Evolutionary conservation across 1,140 invertebrate species (phyloP).

Genomic region (Oedothorax gibbosus): DNA sequence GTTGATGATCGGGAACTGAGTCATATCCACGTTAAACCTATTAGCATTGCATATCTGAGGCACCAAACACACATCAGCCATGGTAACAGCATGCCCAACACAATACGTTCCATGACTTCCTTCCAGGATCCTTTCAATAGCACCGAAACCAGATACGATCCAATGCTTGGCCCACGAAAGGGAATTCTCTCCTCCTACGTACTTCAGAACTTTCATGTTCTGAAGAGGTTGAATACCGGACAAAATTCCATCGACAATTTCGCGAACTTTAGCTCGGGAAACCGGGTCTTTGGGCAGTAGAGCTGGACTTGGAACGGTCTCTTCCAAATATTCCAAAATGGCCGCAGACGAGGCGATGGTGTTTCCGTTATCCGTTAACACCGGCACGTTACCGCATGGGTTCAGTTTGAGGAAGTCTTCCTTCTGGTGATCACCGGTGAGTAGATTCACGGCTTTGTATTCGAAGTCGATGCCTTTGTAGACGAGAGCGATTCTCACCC

Average conservation of each 20-base stretch:
- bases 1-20: conserved; percentile 87
- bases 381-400: conserved; percentile 94
- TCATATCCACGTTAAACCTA: conserved; percentile 90
- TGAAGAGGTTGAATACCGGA: conserved; percentile 96
- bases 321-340: conserved; percentile 96
- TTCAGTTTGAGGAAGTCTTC: conserved; percentile 91
- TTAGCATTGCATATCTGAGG: conserved; percentile 77
- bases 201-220: conserved; percentile 87
- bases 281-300: conserved; percentile 88
- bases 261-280: conserved; percentile 83
- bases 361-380: conserved; percentile 82
- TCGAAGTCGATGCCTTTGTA: conserved; percentile 96
- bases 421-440: conserved; percentile 80
- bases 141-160: conserved; percentile 75
- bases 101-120: conserved; percentile 91
- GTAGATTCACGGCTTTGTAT: conserved; percentile 89
- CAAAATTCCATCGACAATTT: conserved; percentile 84
- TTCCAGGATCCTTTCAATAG: conserved; percentile 87
- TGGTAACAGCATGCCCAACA: conserved; percentile 91
- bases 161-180: conserved; percentile 89
- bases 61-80: conserved; percentile 95
- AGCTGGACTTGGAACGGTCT: conserved; percentile 85
- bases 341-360: conserved; percentile 73
- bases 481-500: conserved; percentile 78
- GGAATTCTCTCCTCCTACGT: conserved; percentile 67